phyloP scores from a whole-genome alignment of 92 coral and sea anemone species.

The Porites evermanni region DNA sequence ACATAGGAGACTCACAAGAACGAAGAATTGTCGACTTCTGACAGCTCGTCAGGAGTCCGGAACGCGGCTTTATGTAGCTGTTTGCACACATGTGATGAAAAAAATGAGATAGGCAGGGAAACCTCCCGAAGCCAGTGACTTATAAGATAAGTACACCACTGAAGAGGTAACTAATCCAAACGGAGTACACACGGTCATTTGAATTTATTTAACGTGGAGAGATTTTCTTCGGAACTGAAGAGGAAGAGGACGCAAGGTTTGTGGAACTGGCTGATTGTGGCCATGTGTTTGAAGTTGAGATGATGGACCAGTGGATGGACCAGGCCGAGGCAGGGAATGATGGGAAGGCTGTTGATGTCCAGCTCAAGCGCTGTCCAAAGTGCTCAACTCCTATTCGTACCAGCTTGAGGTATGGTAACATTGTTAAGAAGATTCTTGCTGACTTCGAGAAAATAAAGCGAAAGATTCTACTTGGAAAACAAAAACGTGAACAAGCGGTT shows the following conservation, averaged over 20 bases:
- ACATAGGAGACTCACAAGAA: too few relatives aligned
- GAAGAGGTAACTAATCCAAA: too few relatives aligned
- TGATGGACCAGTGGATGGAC: constrained; percentile 87
- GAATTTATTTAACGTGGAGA: neutral
- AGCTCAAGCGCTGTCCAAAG: constrained; percentile 83
- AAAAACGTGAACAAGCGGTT: neutral
- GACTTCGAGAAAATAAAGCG: constrained; percentile 76
- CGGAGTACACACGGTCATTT: too few relatives aligned
- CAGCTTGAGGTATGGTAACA: constrained; percentile 89
- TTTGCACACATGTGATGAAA: too few relatives aligned
- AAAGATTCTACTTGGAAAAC: constrained; percentile 34
- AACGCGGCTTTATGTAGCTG: too few relatives aligned
- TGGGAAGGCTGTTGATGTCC: constrained; percentile 60
- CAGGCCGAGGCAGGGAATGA: constrained; percentile 40
- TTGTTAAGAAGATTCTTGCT: constrained; percentile 76
- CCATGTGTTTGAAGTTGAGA: constrained; percentile 86
- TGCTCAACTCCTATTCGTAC: constrained; percentile 84
- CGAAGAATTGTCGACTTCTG: too few relatives aligned
- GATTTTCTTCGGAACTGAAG: constrained; percentile 84
- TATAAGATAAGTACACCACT: too few relatives aligned
- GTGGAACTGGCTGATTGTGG: constrained; percentile 86
- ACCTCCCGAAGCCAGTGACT: too few relatives aligned
- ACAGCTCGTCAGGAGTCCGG: too few relatives aligned
- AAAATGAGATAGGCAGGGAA: too few relatives aligned
- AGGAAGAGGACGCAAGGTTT: constrained; percentile 81